phyloP scores from a whole-genome alignment of 2,888 invertebrate genomes.

The Cryptops parisi region DNA sequence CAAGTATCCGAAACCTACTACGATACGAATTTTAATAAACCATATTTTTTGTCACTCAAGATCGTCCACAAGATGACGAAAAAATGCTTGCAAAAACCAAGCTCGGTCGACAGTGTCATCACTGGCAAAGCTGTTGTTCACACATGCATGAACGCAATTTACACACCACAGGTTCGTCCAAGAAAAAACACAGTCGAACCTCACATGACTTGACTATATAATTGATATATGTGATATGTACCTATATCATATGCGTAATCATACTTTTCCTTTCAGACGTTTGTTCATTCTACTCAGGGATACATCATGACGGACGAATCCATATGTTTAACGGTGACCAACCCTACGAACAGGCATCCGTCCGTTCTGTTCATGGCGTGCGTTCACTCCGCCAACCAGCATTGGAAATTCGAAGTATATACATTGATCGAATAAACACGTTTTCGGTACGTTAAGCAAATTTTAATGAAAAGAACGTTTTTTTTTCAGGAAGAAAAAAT shows the following conservation, averaged over 20 bases:
- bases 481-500: too few relatives aligned
- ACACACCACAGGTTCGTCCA: constrained; percentile 44
- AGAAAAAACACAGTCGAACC: neutral
- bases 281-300: constrained; percentile 32
- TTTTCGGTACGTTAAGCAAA: too few relatives aligned
- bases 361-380: constrained; percentile 55
- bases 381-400: constrained; percentile 48
- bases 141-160: constrained; percentile 42
- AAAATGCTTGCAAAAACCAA: constrained; percentile 48
- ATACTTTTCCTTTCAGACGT: constrained; percentile 22
- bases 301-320: constrained; percentile 76
- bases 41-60: too few relatives aligned
- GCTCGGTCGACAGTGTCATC: constrained; percentile 40
- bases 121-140: constrained; percentile 55
- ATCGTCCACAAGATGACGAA: too few relatives aligned
- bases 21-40: too few relatives aligned
- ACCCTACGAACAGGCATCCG: constrained; percentile 33
- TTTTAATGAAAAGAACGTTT: too few relatives aligned
- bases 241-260: neutral
- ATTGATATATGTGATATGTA: neutral
- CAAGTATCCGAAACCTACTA: too few relatives aligned
- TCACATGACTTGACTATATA: neutral
- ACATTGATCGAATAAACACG: too few relatives aligned
- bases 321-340: constrained; percentile 61
- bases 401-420: too few relatives aligned